Evolutionary conservation across 2,888 invertebrate genomes (phyloP).

Genomic region (Lingula anatina): DNA sequence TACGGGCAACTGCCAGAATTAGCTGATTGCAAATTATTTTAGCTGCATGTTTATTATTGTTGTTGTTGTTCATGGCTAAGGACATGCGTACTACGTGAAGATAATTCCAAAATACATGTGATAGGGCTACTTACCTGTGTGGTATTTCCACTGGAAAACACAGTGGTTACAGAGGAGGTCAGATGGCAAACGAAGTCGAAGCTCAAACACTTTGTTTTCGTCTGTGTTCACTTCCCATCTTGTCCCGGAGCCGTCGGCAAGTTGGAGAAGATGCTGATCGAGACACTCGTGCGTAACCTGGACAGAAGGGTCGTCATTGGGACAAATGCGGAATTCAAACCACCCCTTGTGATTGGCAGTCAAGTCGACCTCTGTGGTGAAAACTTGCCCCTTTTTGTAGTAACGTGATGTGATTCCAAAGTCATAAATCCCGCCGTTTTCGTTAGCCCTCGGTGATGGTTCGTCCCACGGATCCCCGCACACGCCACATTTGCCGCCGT

Average conservation of each 20-base stretch:
- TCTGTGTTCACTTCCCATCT: conserved; percentile 1
- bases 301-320: conserved; percentile 12
- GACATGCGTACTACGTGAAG: too few relatives aligned
- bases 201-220: too few relatives aligned
- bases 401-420: conserved; percentile 42
- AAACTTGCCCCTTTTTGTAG: conserved; percentile 36
- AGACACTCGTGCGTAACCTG: conserved; percentile 16
- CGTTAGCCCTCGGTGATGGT: conserved; percentile 42
- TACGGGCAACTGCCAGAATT: too few relatives aligned
- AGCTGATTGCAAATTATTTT: too few relatives aligned
- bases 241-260: conserved; percentile 11
- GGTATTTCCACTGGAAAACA: too few relatives aligned
- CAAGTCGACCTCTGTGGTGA: conserved; percentile 40
- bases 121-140: too few relatives aligned
- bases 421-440: conserved; percentile 45
- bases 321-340: conserved; percentile 43
- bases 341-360: conserved; percentile 49
- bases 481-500: conserved; percentile 74
- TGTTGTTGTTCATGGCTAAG: too few relatives aligned
- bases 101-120: too few relatives aligned
- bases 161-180: too few relatives aligned
- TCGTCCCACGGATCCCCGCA: conserved; percentile 76
- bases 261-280: conserved; percentile 13
- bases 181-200: too few relatives aligned
- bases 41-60: too few relatives aligned